A percentile compares a stretch with the other conserved stretches of the same genome.
phyloP scores from a whole-genome alignment of 2,797 vertebrate genomes.

The Eulemur coronatus region DNA sequence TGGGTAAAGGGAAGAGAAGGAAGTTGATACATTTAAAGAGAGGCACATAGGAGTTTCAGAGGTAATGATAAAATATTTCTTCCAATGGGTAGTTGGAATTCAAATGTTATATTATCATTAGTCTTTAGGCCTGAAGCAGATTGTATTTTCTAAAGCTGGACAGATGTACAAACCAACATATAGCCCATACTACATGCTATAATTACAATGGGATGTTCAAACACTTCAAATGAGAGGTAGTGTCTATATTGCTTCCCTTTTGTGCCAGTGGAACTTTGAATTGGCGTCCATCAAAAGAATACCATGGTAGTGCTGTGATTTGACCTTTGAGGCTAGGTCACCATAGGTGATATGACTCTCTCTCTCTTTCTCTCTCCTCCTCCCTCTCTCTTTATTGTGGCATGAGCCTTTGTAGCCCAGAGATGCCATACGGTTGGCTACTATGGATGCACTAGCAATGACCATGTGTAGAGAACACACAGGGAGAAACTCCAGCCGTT shows the following conservation, averaged over 20 bases:
- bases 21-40: background rate
- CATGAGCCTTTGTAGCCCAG: background rate
- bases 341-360: background rate
- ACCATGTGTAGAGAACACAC: background rate
- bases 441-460: background rate
- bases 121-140: background rate
- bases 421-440: background rate
- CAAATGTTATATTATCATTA: background rate
- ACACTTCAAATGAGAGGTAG: background rate
- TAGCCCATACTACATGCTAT: background rate
- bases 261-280: background rate
- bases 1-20: background rate
- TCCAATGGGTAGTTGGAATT: background rate
- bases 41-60: background rate
- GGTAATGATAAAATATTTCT: background rate
- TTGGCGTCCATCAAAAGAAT: background rate
- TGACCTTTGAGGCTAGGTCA: background rate
- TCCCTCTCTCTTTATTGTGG: background rate
- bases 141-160: background rate
- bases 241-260: too few relatives aligned
- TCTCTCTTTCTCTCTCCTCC: background rate
- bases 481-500: too few relatives aligned
- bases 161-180: background rate
- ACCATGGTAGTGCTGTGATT: fast-evolving
- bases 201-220: background rate